phyloP scores from a whole-genome alignment of 2,113 vertebrate genomes.

The Solea solea region DNA sequence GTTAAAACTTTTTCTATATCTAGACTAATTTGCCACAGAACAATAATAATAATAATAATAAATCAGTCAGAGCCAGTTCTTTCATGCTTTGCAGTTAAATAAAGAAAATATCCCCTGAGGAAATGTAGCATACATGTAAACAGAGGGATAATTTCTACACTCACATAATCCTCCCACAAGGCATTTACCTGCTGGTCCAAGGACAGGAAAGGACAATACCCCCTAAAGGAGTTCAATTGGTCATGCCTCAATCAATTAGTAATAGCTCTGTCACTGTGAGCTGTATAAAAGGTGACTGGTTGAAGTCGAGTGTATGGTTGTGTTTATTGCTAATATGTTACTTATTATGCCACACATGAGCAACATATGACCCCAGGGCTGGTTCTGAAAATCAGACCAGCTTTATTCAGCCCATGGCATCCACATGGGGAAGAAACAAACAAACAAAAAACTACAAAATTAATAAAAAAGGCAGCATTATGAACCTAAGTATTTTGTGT shows the following conservation, averaged over 20 bases:
- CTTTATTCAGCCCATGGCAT: no score
- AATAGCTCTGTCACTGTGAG: slow-evolving; percentile 29
- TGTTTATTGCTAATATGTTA: slow-evolving; percentile 28
- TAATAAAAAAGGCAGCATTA: no score
- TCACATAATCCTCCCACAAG: slow-evolving; percentile 4
- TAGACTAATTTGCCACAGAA: no score
- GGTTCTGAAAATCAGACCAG: no score
- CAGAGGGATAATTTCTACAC: slow-evolving; percentile 20
- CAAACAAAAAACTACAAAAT: no score
- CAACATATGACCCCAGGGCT: no score
- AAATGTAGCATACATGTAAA: slow-evolving; percentile 9
- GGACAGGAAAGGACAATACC: slow-evolving; percentile 13
- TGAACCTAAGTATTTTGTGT: no score
- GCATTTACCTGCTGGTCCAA: slow-evolving; percentile 6
- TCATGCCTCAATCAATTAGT: slow-evolving; percentile 51
- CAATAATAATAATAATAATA: no score
- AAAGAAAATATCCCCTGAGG: slow-evolving; percentile 9
- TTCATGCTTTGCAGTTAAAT: background rate
- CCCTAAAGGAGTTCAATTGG: slow-evolving; percentile 17
- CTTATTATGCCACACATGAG: background rate
- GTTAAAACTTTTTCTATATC: no score
- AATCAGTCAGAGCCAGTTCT: no score
- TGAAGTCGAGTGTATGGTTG: slow-evolving; percentile 24
- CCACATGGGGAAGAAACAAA: no score
- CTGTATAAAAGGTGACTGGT: slow-evolving; percentile 23